Evolutionary conservation across 2,888 invertebrate genomes (phyloP).

Genomic region (Limnephilus auricula): DNA sequence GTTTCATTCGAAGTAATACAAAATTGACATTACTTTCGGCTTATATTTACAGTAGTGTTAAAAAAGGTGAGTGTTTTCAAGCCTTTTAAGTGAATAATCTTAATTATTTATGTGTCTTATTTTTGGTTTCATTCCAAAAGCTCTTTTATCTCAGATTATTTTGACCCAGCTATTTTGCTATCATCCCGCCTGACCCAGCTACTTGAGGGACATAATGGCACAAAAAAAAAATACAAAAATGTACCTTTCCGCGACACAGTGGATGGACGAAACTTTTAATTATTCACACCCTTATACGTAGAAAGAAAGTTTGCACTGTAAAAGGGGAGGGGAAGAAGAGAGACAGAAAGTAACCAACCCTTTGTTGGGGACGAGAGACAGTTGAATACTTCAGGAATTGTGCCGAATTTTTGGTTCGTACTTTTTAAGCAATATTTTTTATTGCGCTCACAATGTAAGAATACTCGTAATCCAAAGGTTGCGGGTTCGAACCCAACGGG

Average conservation of each 20-base stretch:
- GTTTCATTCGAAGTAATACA: too few relatives aligned
- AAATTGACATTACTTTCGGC: too few relatives aligned
- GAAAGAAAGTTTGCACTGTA: conserved; percentile 37
- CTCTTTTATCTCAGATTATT: not conserved
- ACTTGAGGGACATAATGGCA: not conserved
- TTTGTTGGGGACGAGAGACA: not conserved
- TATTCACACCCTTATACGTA: conserved; percentile 49
- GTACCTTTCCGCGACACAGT: not conserved
- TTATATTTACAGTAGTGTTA: too few relatives aligned
- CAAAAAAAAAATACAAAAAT: conserved; percentile 39
- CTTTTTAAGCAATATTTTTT: too few relatives aligned
- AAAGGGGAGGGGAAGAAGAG: not conserved
- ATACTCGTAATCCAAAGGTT: too few relatives aligned
- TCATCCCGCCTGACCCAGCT: not conserved
- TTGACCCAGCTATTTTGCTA: not conserved
- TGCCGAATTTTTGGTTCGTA: not conserved
- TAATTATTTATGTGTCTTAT: too few relatives aligned
- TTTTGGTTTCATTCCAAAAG: too few relatives aligned
- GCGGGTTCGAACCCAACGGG: too few relatives aligned
- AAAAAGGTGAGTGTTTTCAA: too few relatives aligned
- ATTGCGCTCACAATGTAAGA: too few relatives aligned
- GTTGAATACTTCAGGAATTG: not conserved
- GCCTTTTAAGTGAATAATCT: too few relatives aligned
- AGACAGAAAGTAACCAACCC: not conserved
- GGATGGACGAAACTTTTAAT: conserved; percentile 51